Conservation (phyloP, 2,113 vertebrate species). For the Struthidea cinerea region DNA sequence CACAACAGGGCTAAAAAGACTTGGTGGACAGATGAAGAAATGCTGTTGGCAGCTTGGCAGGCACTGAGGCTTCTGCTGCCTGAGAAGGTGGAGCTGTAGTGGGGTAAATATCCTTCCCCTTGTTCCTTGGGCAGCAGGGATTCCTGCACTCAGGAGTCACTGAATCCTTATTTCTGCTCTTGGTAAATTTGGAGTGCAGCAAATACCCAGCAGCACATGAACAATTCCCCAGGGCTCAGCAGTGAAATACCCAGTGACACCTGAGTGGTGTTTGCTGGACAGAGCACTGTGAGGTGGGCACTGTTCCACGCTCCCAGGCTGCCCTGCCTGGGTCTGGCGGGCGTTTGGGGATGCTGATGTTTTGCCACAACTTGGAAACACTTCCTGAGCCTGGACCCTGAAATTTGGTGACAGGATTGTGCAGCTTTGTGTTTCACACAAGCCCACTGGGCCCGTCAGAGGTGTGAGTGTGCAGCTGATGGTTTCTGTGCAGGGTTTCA, state of each 20-base stretch:
- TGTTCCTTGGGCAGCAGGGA: neutral
- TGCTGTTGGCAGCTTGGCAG: neutral
- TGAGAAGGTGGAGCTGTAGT: neutral
- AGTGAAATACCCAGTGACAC: neutral
- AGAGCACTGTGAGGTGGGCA: neutral
- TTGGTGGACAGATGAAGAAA: neutral
- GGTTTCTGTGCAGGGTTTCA: neutral
- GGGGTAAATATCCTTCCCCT: neutral
- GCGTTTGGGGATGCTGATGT: accelerated
- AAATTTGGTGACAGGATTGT: neutral
- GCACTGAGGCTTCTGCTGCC: neutral
- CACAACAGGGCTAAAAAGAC: neutral
- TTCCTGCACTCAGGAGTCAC: neutral
- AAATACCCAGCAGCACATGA: neutral
- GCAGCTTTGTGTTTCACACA: neutral
- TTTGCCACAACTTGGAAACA: neutral
- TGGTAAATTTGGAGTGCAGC: neutral
- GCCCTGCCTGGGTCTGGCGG: neutral
- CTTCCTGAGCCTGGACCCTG: neutral
- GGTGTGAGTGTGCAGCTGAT: neutral
- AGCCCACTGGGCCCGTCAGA: neutral
- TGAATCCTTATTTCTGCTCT: neutral
- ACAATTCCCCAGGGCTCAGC: neutral
- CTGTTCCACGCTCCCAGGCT: neutral
- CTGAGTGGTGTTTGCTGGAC: neutral